A percentile compares a stretch with the other conserved stretches of the same genome.
Evolutionary conservation across 37 sponge, comb jelly and placozoan genomes (phyloP).

Genomic region (Aplysina aerophoba): DNA sequence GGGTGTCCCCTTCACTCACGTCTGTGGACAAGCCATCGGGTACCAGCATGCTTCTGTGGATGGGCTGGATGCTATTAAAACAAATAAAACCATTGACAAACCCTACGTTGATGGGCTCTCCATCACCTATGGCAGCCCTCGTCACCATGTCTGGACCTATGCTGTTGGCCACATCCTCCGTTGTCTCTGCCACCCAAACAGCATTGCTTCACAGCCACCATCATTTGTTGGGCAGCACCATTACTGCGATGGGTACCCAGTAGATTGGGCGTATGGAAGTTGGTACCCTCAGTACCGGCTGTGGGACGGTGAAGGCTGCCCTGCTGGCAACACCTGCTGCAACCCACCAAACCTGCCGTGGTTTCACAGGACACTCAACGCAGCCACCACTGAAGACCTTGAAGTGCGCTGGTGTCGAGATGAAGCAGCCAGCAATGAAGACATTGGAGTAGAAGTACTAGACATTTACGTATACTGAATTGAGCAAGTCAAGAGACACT

Average conservation of each 20-base stretch:
- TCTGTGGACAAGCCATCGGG: slow-evolving; percentile 10
- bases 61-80: not conserved
- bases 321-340: slow-evolving; percentile 10
- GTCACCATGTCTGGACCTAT: not conserved
- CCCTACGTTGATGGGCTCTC: slow-evolving; percentile 10
- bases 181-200: not conserved
- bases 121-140: slow-evolving; percentile 3
- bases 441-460: not conserved
- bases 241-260: not conserved
- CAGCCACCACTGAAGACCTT: slow-evolving; percentile 34
- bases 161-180: not conserved
- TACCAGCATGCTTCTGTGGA: not conserved
- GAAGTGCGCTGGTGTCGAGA: slow-evolving; percentile 5
- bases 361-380: slow-evolving; percentile 34
- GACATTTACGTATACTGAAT: not conserved
- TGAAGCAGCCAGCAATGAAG: not conserved
- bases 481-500: too few species aligned
- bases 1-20: not conserved
- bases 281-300: slow-evolving; percentile 34
- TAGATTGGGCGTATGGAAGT: too few species aligned
- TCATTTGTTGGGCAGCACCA: slow-evolving; percentile 1
- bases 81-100: not conserved
- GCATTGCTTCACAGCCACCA: not conserved
- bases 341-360: slow-evolving; percentile 26
- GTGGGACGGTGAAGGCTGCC: slow-evolving; percentile 48